Evolutionary conservation across 2,888 invertebrate species (phyloP).

Genomic region (Fissipunctia ypsillon): DNA sequence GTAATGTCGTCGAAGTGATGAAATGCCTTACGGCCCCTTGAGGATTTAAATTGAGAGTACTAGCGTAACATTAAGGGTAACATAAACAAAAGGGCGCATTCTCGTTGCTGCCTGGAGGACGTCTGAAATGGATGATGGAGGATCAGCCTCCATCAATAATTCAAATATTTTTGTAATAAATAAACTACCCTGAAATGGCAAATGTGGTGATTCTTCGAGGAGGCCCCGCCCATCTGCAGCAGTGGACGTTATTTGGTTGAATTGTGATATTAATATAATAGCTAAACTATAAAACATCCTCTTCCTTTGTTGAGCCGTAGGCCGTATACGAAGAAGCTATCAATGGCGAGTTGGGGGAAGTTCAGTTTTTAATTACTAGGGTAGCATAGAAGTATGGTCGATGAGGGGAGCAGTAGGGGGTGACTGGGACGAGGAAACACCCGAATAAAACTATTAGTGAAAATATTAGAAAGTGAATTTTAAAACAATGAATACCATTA

Average conservation of each 20-base stretch:
- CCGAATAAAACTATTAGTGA: not conserved
- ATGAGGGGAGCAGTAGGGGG: not conserved
- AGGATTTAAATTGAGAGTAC: conserved; percentile 25
- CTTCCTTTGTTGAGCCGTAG: not conserved
- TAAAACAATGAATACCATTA: not conserved
- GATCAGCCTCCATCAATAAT: too few relatives aligned
- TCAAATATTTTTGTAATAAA: not conserved
- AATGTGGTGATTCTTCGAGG: not conserved
- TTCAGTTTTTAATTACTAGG: not conserved
- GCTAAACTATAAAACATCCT: not conserved
- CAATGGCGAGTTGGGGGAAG: conserved; percentile 10
- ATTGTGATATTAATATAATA: not conserved
- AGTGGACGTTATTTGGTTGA: not conserved
- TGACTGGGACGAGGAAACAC: not conserved
- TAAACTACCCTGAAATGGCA: not conserved
- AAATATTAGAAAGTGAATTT: not conserved
- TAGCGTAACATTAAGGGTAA: conserved; percentile 17
- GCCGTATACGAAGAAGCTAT: not conserved
- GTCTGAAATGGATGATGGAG: too few relatives aligned
- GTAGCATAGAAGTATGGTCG: not conserved
- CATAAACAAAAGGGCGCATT: not conserved
- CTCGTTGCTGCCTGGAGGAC: not conserved
- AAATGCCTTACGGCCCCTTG: conserved; percentile 15
- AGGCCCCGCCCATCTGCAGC: not conserved
- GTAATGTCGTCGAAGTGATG: conserved; percentile 25